Evolutionary conservation across 2,797 vertebrate genomes (phyloP).

Genomic region (Mionectes olivaceus): DNA sequence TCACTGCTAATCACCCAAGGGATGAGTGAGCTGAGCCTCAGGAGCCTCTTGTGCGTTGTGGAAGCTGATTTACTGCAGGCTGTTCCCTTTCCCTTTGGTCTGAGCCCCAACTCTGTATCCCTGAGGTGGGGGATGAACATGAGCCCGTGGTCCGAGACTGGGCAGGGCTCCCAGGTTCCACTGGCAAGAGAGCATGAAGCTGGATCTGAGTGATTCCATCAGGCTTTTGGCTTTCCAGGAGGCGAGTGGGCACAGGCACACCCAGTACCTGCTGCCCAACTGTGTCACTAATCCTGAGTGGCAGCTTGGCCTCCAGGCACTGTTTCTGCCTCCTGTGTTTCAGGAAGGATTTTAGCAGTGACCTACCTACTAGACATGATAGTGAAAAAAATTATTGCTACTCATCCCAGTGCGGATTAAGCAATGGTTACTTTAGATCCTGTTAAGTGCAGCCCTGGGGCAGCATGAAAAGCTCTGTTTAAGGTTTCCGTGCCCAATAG

Average conservation of each 20-base stretch:
- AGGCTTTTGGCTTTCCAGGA: not conserved
- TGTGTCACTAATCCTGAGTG: not conserved
- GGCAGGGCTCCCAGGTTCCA: not conserved
- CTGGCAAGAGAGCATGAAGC: not conserved
- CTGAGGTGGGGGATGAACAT: not conserved
- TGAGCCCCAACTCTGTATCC: not conserved
- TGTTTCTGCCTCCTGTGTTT: not conserved
- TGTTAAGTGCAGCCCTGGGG: not conserved
- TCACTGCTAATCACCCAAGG: not conserved
- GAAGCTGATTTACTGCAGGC: not conserved
- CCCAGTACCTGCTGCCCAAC: not conserved
- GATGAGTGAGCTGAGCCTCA: accelerated
- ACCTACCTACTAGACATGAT: not conserved
- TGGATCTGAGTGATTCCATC: not conserved
- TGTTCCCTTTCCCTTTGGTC: not conserved
- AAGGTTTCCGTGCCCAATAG: not conserved
- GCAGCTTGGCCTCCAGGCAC: not conserved
- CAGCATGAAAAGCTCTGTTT: not conserved
- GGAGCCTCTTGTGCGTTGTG: not conserved
- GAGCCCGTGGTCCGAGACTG: not conserved
- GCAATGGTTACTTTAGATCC: not conserved
- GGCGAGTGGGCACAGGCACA: not conserved
- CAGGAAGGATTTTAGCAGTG: not conserved
- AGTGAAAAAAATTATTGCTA: not conserved
- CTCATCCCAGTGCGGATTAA: not conserved